Percentiles rank a stretch among this genome's conserved stretches.
Conservation (phyloP, 2,888 invertebrate species). For the Sinotaia quadrata region DNA sequence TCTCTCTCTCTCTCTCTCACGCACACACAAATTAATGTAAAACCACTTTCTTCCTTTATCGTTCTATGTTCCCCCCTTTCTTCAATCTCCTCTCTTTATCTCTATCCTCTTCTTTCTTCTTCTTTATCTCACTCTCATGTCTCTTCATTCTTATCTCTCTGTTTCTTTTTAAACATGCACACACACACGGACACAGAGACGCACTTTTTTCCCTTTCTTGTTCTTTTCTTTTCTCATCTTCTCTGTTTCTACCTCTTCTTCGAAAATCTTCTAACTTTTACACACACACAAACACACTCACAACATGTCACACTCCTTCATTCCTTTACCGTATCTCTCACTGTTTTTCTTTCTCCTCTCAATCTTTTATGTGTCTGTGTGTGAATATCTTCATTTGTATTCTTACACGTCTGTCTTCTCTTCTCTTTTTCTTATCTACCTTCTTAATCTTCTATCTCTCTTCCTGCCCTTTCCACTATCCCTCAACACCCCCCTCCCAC, state of each 20-base stretch:
- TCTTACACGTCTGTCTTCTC: not conserved
- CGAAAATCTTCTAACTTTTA: not conserved
- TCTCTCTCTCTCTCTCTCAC: not conserved
- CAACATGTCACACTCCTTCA: not conserved
- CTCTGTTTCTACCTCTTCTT: constrained; percentile 4
- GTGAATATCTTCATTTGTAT: not conserved
- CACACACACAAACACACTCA: not conserved
- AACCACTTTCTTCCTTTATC: not conserved
- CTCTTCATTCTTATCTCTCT: not conserved
- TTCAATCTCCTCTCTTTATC: constrained; percentile 4
- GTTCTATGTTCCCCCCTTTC: not conserved
- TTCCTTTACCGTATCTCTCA: not conserved
- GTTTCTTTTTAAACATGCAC: not conserved
- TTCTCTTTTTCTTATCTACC: not conserved
- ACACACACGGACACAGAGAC: not conserved
- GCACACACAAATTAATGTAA: no score
- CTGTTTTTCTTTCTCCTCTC: not conserved
- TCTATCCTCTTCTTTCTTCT: not conserved
- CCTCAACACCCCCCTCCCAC: no score
- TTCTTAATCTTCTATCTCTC: no score
- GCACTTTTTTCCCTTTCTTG: constrained; percentile 1
- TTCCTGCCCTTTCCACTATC: no score
- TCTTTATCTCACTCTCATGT: not conserved
- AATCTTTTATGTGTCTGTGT: not conserved
- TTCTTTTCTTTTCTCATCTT: not conserved